These are phyloP conservation scores for Caenorhabditis virilis DNA, from an alignment of 2,888 invertebrate genomes.

Conservation along the genomic window DNA sequence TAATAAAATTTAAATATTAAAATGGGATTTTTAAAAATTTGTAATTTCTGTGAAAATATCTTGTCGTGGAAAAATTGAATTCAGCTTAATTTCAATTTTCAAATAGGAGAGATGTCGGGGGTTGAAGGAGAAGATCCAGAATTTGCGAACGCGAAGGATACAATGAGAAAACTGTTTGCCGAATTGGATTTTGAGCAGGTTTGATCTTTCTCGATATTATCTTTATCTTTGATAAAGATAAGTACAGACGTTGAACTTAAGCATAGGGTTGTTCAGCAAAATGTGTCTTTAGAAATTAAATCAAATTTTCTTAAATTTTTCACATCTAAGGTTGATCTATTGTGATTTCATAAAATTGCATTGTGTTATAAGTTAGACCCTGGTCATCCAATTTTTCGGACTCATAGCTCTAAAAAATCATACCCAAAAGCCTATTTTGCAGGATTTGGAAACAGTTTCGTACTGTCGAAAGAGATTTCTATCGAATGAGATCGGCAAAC, in stretches of 20 bases:
- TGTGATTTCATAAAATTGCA: neutral
- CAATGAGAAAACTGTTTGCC: conserved; percentile 12
- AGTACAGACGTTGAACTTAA: too few relatives aligned
- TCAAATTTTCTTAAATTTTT: neutral
- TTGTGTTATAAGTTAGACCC: conserved; percentile 8
- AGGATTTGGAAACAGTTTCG: neutral
- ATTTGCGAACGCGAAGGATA: conserved; percentile 10
- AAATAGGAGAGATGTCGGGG: neutral
- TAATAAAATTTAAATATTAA: too few relatives aligned
- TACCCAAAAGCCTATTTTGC: neutral
- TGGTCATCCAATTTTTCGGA: conserved; percentile 5
- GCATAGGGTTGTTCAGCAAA: too few relatives aligned
- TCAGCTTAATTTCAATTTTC: neutral
- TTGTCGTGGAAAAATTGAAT: neutral
- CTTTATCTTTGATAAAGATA: neutral
- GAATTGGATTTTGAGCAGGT: conserved; percentile 23
- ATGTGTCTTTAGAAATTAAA: neutral
- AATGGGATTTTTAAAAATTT: too few relatives aligned
- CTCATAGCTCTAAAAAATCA: neutral
- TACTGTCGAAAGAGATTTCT: neutral
- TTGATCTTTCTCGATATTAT: neutral
- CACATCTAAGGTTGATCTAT: neutral
- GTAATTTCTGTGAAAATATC: too few relatives aligned
- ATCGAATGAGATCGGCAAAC: neutral
- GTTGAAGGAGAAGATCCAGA: neutral